Base-by-base conservation (phyloP, 2,113 vertebrate genomes). In the Vulpes ferrilata region DNA sequence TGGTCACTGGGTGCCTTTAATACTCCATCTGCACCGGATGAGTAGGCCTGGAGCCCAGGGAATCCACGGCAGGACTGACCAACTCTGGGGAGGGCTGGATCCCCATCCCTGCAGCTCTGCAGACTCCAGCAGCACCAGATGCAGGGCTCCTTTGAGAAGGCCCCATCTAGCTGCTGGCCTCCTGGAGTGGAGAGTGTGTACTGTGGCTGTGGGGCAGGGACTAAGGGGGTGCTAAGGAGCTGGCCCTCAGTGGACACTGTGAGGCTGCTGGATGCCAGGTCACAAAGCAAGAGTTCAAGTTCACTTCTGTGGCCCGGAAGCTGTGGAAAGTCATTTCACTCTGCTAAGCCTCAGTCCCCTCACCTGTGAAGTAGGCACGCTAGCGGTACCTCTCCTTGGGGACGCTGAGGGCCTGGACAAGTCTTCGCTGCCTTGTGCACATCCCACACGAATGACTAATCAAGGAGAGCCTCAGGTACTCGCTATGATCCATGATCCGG, bases 401-500 rank as follows among this genome's bases (percentile, higher is more conserved):
- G 53, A 11, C 71, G 32, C 53, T 53, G 20, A 48, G 43, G 23
- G 25, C 25, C 76, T 76, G 43, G 62, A 11, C 20, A n/a, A 53
- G 23, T 4, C 48, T 43, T 65, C 57, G 59, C 35, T 55, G 4
- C 8, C 20, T 57, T 0, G 11, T 85, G 30, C 30, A 3, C 51
- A 30, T 35, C 59, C 51, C 20, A 15, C 1, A 7, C 0, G 27
- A 11, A 4, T 4, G 30, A 32, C 22, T 88, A n/a, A 4, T 51
- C 8, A 22, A 48, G 30, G 65, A 83, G 11, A n/a, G 38, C 30
- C 48, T 30, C 19, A 27, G 65, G 32, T 19, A 51, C 59, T 23
- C 1, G 6, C n/a, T 17, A 5, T 35, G 23, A 65, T 11, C 43
- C 0, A 5, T 35, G 30, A 65, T 11, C 43, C 0, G 1, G 64